Evolutionary conservation across 2,797 vertebrate species (phyloP).

Genomic region (Pelochelys cantorii): DNA sequence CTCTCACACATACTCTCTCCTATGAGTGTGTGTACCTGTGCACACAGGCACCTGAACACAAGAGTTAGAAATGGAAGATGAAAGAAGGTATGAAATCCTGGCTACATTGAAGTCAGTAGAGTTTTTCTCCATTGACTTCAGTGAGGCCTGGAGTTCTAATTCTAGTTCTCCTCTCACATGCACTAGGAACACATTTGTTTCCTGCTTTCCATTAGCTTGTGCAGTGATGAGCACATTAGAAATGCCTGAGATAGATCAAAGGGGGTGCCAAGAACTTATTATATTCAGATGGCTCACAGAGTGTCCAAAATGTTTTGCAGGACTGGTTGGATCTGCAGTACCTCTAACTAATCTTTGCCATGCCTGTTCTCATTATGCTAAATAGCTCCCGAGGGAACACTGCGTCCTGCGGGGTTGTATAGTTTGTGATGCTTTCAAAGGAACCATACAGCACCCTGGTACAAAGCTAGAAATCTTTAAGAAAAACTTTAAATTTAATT

Average conservation of each 20-base stretch:
- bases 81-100: neutral
- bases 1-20: neutral
- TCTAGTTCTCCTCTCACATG: neutral
- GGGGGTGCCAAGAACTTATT: neutral
- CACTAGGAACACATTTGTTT: neutral
- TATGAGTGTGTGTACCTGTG: neutral
- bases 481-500: neutral
- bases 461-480: neutral
- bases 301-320: neutral
- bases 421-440: neutral
- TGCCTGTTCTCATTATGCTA: fast-evolving
- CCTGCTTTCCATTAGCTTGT: neutral
- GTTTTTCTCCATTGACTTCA: neutral
- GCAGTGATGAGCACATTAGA: neutral
- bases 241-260: fast-evolving
- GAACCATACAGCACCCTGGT: neutral
- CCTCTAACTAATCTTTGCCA: fast-evolving
- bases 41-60: neutral
- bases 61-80: neutral
- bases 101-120: neutral
- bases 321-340: neutral
- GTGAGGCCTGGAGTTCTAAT: neutral
- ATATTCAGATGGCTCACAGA: fast-evolving
- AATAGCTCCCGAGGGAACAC: fast-evolving
- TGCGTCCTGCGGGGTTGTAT: neutral